These are phyloP conservation scores for Tauraco erythrolophus DNA, from an alignment of 2,113 vertebrate genomes.

Conservation along the genomic window DNA sequence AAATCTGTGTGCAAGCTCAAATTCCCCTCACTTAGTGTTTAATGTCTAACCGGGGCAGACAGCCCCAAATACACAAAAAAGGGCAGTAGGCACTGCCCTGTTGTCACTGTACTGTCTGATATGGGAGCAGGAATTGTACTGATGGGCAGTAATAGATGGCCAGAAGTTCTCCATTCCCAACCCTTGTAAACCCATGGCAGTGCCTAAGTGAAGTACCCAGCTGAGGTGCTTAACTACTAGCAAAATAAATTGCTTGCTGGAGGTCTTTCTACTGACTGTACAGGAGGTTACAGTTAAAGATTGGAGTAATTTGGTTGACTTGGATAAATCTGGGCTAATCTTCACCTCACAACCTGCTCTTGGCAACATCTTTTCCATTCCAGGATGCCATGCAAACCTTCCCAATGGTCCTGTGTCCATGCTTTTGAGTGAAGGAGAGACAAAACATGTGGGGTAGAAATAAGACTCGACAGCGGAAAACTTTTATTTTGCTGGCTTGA, in stretches of 20 bases:
- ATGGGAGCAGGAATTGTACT: not conserved
- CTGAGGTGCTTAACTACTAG: not conserved
- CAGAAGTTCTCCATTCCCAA: not conserved
- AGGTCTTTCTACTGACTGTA: not conserved
- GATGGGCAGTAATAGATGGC: not conserved
- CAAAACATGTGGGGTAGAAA: not conserved
- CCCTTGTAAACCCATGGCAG: not conserved
- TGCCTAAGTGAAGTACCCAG: not conserved
- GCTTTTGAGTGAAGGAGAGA: not conserved
- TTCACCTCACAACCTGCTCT: not conserved
- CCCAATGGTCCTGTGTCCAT: not conserved
- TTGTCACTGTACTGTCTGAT: not conserved
- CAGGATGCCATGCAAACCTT: not conserved
- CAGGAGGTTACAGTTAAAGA: not conserved
- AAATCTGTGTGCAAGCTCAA: not conserved
- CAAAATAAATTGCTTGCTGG: not conserved
- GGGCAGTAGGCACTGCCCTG: not conserved
- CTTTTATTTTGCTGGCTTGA: not conserved
- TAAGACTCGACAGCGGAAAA: rapidly evolving
- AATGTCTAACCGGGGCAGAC: not conserved
- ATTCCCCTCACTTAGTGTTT: not conserved
- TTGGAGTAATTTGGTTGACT: not conserved
- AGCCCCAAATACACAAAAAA: not conserved
- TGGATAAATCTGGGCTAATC: not conserved
- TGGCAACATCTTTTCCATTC: not conserved